Evolutionary conservation across 1,140 invertebrate genomes (phyloP).

Genomic region (Rhopalosiphum maidis): DNA sequence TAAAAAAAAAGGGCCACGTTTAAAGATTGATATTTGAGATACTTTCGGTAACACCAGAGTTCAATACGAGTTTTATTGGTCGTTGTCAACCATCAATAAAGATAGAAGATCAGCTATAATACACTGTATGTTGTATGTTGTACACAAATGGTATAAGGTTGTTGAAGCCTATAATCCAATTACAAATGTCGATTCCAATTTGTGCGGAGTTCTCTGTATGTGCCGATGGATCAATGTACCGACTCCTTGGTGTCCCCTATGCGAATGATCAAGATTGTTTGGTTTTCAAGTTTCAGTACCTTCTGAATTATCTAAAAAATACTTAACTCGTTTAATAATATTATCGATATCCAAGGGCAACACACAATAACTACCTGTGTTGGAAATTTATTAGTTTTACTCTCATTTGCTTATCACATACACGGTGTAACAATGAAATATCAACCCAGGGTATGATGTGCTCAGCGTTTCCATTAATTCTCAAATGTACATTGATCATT

Average conservation of each 20-base stretch:
- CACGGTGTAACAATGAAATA: background rate
- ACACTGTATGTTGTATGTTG: background rate
- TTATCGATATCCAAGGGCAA: background rate
- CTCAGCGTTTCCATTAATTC: background rate
- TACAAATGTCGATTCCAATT: conserved; percentile 16
- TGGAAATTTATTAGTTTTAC: conserved; percentile 43
- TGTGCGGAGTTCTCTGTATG: background rate
- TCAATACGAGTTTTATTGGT: background rate
- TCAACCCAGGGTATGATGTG: background rate
- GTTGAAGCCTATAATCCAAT: background rate
- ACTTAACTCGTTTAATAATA: background rate
- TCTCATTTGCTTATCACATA: conserved; percentile 29
- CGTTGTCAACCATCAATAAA: background rate
- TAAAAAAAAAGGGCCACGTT: background rate
- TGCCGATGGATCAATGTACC: background rate
- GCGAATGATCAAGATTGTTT: background rate
- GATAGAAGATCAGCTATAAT: background rate
- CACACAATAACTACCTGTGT: background rate
- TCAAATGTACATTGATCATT: conserved; percentile 20
- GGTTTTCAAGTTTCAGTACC: background rate
- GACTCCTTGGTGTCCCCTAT: background rate
- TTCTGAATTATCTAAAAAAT: background rate
- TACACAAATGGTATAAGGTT: background rate
- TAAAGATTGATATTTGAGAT: background rate
- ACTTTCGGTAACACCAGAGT: background rate